A percentile compares a stretch with the other conserved stretches of the same genome.
These are phyloP conservation scores for Clinocottus analis DNA, from an alignment of 2,113 vertebrate species.

Conservation along the genomic window DNA sequence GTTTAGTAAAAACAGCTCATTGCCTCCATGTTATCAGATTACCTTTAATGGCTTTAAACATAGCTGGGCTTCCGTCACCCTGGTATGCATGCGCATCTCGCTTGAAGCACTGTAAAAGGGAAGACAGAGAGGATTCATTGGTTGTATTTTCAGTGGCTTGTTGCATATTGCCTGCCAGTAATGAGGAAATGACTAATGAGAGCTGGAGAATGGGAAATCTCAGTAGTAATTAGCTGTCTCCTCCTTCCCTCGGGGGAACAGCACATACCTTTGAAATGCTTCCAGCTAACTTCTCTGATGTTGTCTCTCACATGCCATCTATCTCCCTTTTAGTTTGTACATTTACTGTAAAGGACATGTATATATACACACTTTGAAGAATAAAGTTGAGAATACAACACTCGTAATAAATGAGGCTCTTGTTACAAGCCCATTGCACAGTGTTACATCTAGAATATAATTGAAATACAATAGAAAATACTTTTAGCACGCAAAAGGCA, in stretches of 20 bases:
- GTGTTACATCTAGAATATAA: neutral
- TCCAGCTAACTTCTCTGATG: conserved; percentile 57
- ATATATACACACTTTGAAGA: conserved; percentile 39
- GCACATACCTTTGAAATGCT: conserved; percentile 70
- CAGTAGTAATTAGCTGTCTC: conserved; percentile 71
- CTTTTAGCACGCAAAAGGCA: neutral
- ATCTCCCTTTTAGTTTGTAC: conserved; percentile 23
- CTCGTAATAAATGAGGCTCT: conserved; percentile 32
- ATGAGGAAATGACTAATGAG: conserved; percentile 76
- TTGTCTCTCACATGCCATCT: conserved; percentile 24
- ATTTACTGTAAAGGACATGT: conserved; percentile 12
- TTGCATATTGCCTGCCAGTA: conserved; percentile 34
- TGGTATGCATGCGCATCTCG: conserved; percentile 22
- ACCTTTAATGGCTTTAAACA: conserved; percentile 55
- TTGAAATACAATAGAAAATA: neutral
- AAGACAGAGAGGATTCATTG: conserved; percentile 41
- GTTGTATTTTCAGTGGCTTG: conserved; percentile 46
- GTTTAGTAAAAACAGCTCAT: conserved; percentile 49
- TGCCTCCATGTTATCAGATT: conserved; percentile 53
- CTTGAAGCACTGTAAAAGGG: conserved; percentile 26
- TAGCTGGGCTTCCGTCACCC: conserved; percentile 25
- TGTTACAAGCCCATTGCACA: neutral
- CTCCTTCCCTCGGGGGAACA: conserved; percentile 42
- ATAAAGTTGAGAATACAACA: conserved; percentile 8
- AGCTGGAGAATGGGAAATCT: conserved; percentile 58